These are phyloP conservation scores for Drosophila formosana DNA, from an alignment of 2,888 invertebrate species.

Conservation along the genomic window DNA sequence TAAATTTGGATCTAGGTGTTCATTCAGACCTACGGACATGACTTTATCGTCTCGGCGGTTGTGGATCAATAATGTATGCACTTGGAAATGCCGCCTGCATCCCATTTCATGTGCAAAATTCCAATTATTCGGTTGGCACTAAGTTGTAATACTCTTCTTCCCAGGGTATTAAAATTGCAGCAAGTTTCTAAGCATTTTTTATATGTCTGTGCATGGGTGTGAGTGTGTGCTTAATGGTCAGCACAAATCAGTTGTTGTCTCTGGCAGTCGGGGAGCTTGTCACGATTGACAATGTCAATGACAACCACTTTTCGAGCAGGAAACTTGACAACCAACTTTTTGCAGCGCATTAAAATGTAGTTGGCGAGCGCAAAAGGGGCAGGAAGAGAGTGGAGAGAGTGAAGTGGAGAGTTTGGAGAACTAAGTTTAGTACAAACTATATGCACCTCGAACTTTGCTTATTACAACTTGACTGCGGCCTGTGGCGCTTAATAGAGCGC, in stretches of 20 bases:
- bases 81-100: too few species aligned
- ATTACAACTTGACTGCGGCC: constrained; percentile 40
- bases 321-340: constrained; percentile 34
- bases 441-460: constrained; percentile 35
- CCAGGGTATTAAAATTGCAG: too few species aligned
- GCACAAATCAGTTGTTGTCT: constrained; percentile 27
- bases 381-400: not conserved
- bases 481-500: constrained; percentile 52
- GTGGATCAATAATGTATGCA: too few species aligned
- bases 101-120: too few species aligned
- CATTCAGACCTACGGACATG: too few species aligned
- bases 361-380: not conserved
- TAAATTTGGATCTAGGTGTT: too few species aligned
- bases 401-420: constrained; percentile 3
- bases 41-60: too few species aligned
- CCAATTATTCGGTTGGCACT: too few species aligned
- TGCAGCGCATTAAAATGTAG: constrained; percentile 6
- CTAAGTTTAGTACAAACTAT: constrained; percentile 3
- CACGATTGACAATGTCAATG: constrained; percentile 31
- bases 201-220: not conserved
- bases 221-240: not conserved
- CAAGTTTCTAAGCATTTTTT: too few species aligned
- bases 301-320: constrained; percentile 29
- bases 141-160: too few species aligned
- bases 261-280: constrained; percentile 6